Evolutionary conservation across 2,888 invertebrate genomes (phyloP).

Genomic region (Linnaemya tessellans): DNA sequence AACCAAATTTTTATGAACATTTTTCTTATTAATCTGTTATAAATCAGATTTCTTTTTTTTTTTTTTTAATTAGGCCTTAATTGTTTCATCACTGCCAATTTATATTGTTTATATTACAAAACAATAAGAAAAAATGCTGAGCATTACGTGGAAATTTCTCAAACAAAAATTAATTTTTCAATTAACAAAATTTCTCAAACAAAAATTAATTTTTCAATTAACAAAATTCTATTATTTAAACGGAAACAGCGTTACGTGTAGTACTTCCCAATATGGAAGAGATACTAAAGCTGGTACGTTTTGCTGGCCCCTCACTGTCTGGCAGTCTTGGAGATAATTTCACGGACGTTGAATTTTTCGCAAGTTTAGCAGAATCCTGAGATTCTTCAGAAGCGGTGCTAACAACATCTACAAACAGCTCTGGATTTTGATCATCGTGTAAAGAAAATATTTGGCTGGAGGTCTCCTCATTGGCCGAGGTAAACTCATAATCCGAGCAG

Average conservation of each 20-base stretch:
- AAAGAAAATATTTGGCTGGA: slow-evolving; percentile 50
- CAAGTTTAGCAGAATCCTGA: slow-evolving; percentile 7
- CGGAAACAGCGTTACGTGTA: slow-evolving; percentile 52
- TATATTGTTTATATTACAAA: too few relatives aligned
- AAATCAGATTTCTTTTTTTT: too few relatives aligned
- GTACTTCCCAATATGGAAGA: slow-evolving; percentile 81
- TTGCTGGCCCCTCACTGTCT: slow-evolving; percentile 73
- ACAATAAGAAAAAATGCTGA: slow-evolving; percentile 48
- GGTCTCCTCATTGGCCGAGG: slow-evolving; percentile 40
- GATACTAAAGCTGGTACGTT: slow-evolving; percentile 81
- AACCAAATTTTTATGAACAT: too few relatives aligned
- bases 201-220: too few relatives aligned
- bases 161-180: neutral
- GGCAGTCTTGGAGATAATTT: slow-evolving; percentile 29
- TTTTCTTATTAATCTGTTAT: too few relatives aligned
- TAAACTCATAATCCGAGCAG: slow-evolving; percentile 42
- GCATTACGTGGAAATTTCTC: slow-evolving; percentile 38
- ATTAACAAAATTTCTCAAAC: neutral
- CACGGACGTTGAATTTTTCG: neutral
- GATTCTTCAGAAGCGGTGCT: slow-evolving; percentile 74
- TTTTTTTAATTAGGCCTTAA: too few relatives aligned
- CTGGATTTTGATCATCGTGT: slow-evolving; percentile 71
- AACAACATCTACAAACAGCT: slow-evolving; percentile 79
- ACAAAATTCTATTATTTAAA: slow-evolving; percentile 4
- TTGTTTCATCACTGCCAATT: too few relatives aligned